These are phyloP conservation scores for Parotocinclus haroldoi DNA, from an alignment of 2,797 vertebrate genomes.

Conservation along the genomic window DNA sequence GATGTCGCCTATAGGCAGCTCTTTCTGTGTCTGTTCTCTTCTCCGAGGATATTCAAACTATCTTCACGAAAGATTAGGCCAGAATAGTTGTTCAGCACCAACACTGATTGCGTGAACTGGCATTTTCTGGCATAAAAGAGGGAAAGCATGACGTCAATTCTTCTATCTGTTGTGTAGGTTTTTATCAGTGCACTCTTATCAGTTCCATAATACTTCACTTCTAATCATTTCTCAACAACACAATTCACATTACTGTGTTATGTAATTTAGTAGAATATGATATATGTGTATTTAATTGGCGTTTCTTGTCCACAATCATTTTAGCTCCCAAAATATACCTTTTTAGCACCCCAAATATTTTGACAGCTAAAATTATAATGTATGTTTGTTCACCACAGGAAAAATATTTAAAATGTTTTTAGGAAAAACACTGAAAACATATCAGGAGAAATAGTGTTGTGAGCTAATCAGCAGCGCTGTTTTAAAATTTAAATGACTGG, in stretches of 20 bases:
- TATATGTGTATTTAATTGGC: too few relatives aligned
- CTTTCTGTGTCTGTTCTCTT: too few relatives aligned
- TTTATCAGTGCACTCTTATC: background rate
- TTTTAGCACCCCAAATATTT: too few relatives aligned
- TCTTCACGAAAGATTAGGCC: background rate
- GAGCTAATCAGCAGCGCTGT: too few relatives aligned
- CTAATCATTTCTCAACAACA: background rate
- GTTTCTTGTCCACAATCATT: too few relatives aligned
- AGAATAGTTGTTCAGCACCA: conserved; percentile 17
- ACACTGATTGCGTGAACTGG: conserved; percentile 23
- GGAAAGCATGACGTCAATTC: conserved; percentile 30
- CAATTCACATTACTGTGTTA: conserved; percentile 18
- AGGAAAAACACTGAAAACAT: too few relatives aligned
- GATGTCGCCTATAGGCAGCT: conserved; percentile 16
- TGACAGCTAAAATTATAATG: too few relatives aligned
- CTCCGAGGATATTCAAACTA: conserved; percentile 15
- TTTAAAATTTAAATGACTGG: too few relatives aligned
- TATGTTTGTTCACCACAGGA: too few relatives aligned
- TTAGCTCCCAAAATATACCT: too few relatives aligned
- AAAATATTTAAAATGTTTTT: too few relatives aligned
- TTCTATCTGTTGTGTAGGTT: background rate
- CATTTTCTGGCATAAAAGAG: conserved; percentile 28
- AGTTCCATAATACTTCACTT: conserved; percentile 1
- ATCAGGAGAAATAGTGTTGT: too few relatives aligned
- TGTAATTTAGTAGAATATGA: conserved; percentile 1